Evolutionary conservation across 2,113 vertebrate species (phyloP), one percentile per base, ranked within the genome.

Genomic region (Benitochromis conjunctus): DNA sequence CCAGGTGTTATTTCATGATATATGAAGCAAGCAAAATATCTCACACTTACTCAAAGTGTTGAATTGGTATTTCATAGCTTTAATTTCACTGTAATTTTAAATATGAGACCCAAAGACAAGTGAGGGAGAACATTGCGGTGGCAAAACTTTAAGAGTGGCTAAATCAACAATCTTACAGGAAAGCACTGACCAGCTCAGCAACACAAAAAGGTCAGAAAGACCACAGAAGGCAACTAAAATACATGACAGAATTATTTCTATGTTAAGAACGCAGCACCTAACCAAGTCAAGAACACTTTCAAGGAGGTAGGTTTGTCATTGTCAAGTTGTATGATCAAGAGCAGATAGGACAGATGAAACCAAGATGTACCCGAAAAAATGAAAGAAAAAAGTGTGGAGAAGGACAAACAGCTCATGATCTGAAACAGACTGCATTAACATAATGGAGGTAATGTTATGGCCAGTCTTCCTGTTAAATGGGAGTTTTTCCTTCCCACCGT

Each of bases 121-220:
- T 69, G n/a, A 69, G n/a, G 62, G n/a, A 43, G 60, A 64, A 64
- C 60, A 64, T 64, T 0, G 0, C 31, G 3, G 1, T 64, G 6
- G 60, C 6, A 38, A 36, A 64, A 64, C 60, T 38, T 64, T 5
- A 64, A 64, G 60, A 64, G 36, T n/a, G 18, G 31, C 6, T 18
- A 4, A 38, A 64, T 64, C 60, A 64, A 64, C 60, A 64, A n/a
- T 24, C 3, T 43, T 66, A 66, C 12, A 66, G 34, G 11, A 41
- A 66, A 41, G 62, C 36, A 66, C 3, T 1, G 34, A 11, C 19
- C 62, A 1, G 36, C 36, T 66, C 36, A 66, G 36, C 62, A 66
- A 66, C n/a, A 66, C 21, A 21, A 24, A 24, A 66, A 66, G 36
- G 64, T 9, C n/a, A 6, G 36, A 24, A 24, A 16, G 64, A 69